These are phyloP conservation scores for Lycophotia porphyrea DNA, from an alignment of 2,888 invertebrate genomes.

Conservation along the genomic window DNA sequence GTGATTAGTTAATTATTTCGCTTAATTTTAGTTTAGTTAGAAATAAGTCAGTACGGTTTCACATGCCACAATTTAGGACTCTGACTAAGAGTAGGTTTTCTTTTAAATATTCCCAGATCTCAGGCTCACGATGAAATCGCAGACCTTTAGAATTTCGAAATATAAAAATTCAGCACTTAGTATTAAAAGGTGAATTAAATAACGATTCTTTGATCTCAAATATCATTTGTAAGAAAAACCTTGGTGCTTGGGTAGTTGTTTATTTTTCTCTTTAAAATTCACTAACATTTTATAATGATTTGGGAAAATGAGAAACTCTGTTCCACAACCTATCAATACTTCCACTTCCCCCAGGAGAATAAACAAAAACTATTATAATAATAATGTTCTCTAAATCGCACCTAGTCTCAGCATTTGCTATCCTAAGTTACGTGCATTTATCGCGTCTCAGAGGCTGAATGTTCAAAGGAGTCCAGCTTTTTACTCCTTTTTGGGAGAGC, in stretches of 20 bases:
- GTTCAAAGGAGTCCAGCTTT: slow-evolving; percentile 12
- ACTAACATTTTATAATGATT: slow-evolving; percentile 33
- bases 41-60: slow-evolving; percentile 72
- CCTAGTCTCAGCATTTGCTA: slow-evolving; percentile 79
- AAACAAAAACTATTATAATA: slow-evolving; percentile 11
- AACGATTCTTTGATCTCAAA: slow-evolving; percentile 77
- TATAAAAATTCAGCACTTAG: slow-evolving; percentile 44
- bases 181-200: slow-evolving; percentile 52
- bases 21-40: slow-evolving; percentile 69
- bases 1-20: slow-evolving; percentile 55
- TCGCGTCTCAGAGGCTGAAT: slow-evolving; percentile 49
- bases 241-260: slow-evolving; percentile 82
- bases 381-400: slow-evolving; percentile 39
- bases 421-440: slow-evolving; percentile 60
- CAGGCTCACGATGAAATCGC: slow-evolving; percentile 64
- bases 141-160: slow-evolving; percentile 65
- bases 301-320: slow-evolving; percentile 31
- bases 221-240: slow-evolving; percentile 70
- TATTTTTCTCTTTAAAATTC: slow-evolving; percentile 65
- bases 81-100: slow-evolving; percentile 61
- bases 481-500: slow-evolving; percentile 48
- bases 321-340: slow-evolving; percentile 24
- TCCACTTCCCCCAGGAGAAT: slow-evolving; percentile 21
- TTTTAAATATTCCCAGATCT: slow-evolving; percentile 71
- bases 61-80: slow-evolving; percentile 61